A percentile compares a stretch with the other conserved stretches of the same genome.
phyloP scores from a whole-genome alignment of 1,140 invertebrate genomes.

The Aleiodes sp. region DNA sequence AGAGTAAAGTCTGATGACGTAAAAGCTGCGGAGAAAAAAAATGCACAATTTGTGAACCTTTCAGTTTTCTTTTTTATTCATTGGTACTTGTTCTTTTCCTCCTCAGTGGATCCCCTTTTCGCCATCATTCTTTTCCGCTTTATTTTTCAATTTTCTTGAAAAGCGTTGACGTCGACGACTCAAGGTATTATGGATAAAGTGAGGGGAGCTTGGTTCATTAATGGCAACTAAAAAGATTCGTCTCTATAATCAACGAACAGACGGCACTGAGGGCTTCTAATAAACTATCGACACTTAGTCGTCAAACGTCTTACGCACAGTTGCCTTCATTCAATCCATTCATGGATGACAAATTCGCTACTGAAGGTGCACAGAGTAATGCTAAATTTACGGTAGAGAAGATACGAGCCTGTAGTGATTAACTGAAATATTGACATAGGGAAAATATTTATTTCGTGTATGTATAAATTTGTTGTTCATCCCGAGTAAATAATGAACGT shows the following conservation, averaged over 20 bases:
- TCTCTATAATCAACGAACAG: neutral
- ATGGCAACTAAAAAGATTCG: neutral
- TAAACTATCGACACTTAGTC: neutral
- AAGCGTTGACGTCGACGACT: slow-evolving; percentile 5
- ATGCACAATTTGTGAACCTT: neutral
- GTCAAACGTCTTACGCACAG: neutral
- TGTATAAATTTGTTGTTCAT: neutral
- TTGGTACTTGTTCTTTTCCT: neutral
- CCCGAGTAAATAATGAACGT: neutral
- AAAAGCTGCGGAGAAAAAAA: slow-evolving; percentile 3
- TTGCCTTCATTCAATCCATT: neutral
- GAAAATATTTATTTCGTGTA: neutral
- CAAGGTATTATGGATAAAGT: slow-evolving; percentile 2
- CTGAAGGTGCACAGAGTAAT: neutral
- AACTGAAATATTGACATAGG: neutral
- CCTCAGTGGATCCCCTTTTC: neutral
- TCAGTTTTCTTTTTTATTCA: neutral
- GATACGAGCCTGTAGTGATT: neutral
- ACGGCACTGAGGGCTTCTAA: neutral
- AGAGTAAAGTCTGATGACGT: neutral
- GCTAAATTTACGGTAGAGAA: neutral
- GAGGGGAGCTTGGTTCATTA: neutral
- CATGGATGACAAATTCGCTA: neutral
- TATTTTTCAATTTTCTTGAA: neutral
- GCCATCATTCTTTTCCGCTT: neutral